Base-by-base conservation (phyloP, 2,113 vertebrate species). In the Indicator maculatus region DNA sequence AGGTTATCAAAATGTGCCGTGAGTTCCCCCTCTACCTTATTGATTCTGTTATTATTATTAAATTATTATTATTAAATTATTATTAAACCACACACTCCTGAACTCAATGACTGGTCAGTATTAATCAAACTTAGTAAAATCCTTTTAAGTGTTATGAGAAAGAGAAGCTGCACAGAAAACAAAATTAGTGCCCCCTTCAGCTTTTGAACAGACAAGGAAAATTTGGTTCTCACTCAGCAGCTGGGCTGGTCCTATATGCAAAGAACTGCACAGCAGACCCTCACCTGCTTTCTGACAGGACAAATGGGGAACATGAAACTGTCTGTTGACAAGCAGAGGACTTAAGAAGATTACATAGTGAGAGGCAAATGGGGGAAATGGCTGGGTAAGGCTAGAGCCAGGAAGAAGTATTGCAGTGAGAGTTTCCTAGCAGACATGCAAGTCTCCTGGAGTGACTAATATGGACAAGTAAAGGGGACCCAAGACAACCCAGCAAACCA, bases 401-500 rank as follows among this genome's bases (percentile, higher is more conserved):
- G 47, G 47, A 84, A 36, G 23, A 61, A 27, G 18, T 41, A 69
- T 0, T 36, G 45, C 20, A 80, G 38, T 9, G n/a, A 45, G n/a
- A 50, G 30, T 20, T n/a, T 63, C 30, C 81, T 41, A 77, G 52
- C 36, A 91, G 76, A 67, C 24, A 66, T 0, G 0, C 8, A 86
- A 66, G 15, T 47, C 31, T 61, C 33, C 39, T 27, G 33, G 27
- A 70, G 20, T 20, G 83, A 86, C 36, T 44, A 13, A 73, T 2
- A 7, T 14, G 44, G 50, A 41, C n/a, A 11, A 65, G 19, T 23
- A 41, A 56, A 1, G 0, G 12, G 4, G 44, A 79, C 8, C 11
- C 4, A 1, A 63, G 9, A 38, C 17, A 71, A 20, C 21, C n/a
- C 27, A 55, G 26, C 53, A 70, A 64, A 58, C 7, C 60, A 65